Conservation (phyloP, 2,113 vertebrate species). For the Halcyon senegalensis region DNA sequence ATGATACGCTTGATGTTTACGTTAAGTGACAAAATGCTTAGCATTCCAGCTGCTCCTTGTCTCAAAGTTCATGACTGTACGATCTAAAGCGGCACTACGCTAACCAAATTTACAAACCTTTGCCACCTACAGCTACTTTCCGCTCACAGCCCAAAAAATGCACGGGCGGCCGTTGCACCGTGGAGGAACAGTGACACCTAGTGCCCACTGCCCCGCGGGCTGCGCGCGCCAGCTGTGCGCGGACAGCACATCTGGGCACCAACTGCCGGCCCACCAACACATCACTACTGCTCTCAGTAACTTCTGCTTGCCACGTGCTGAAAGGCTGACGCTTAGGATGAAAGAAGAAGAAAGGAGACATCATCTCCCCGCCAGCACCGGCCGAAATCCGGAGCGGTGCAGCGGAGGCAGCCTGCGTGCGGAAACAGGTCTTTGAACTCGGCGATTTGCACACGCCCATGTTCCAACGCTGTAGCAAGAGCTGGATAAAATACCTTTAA, state of each 20-base stretch:
- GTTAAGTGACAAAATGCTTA: neutral
- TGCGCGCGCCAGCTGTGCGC: neutral
- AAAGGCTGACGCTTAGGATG: accelerated
- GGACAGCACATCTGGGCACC: neutral
- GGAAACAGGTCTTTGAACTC: neutral
- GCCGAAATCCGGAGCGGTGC: neutral
- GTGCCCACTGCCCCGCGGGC: slow-evolving; percentile 15
- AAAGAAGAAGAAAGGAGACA: neutral
- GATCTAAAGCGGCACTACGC: neutral
- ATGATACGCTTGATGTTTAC: neutral
- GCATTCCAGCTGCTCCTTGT: neutral
- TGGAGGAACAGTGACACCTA: slow-evolving; percentile 73
- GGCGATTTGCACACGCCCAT: neutral
- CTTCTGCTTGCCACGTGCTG: neutral
- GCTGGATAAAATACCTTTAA: neutral
- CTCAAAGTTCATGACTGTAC: neutral
- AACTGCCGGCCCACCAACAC: neutral
- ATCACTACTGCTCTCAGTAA: accelerated
- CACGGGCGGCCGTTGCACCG: neutral
- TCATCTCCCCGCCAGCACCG: accelerated
- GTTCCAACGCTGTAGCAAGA: neutral
- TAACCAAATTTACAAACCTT: neutral
- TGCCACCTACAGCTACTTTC: slow-evolving; percentile 4
- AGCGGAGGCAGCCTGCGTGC: neutral
- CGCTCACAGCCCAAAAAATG: slow-evolving; percentile 70